Base-by-base conservation (phyloP, 92 coral and sea anemone species). In the Scolanthus callimorphus region DNA sequence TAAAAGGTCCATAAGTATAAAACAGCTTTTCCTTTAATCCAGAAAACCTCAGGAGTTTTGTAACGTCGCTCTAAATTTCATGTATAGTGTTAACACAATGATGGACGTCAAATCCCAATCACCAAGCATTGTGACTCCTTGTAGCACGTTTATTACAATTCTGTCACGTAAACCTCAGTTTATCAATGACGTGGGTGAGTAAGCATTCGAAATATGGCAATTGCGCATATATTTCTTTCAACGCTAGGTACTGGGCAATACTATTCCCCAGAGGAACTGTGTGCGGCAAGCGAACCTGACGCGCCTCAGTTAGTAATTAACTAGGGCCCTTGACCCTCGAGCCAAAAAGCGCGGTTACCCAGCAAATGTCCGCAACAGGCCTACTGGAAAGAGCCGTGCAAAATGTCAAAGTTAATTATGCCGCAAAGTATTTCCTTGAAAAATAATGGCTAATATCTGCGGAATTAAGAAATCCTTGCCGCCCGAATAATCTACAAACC, bases 301-400 rank as follows among this genome's bases (percentile, higher is more conserved):
- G 31, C 31, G 3, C 27, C 27, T 54, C 31, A 54, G 17, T 34
- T 54, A 17, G 15, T 11, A 10, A 34, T 54, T 54, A 54, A 54
- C 31, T 25, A 25, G 38, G 21, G 15, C 38, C 17, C 27, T 54
- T 17, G 31, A n/a, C 4, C 31, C 60, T 23, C 39, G n/a, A 34
- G 19, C 20, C 12, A 28, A 25, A 54, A 25, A 31, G 64, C 51
- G n/a, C 50, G 51, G 64, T 37, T 28, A 47, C 64, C 38, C 49
- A 58, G 64, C 64, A 17, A 58, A 58, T 6, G 37, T 31, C 50
- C 29, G 63, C 21, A 31, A 31, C 43, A 2, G 17, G 17, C 27
- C 51, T 34, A 25, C 15, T 58, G 41, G 64, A 58, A 58, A 58
- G 64, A 6, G 51, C 51, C 51, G 51, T 58, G 51, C 15, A 34